Conservation (phyloP, 1,140 invertebrate species). For the Pantala flavescens region DNA sequence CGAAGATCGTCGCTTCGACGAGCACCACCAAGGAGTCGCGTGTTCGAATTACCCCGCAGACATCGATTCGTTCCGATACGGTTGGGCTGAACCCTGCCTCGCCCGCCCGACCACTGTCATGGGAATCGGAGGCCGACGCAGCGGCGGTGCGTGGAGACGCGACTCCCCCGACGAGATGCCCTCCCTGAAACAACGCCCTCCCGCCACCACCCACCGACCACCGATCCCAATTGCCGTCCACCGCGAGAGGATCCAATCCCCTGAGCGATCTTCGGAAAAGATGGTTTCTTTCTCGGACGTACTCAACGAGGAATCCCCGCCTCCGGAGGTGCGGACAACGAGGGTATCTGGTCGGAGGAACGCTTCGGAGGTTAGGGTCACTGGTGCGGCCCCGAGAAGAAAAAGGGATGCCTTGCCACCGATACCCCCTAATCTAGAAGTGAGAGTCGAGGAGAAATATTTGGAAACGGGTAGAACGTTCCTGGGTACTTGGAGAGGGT, state of each 20-base stretch:
- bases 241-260: background rate
- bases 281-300: background rate
- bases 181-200: background rate
- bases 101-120: background rate
- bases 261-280: background rate
- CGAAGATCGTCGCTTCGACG: background rate
- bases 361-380: no score
- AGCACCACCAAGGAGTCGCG: background rate
- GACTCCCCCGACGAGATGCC: background rate
- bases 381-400: no score
- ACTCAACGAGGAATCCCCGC: background rate
- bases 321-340: background rate
- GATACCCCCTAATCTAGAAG: no score
- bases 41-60: background rate
- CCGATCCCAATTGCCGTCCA: background rate
- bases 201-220: background rate
- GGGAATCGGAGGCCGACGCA: background rate
- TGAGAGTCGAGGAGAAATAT: background rate
- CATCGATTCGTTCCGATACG: slow-evolving; percentile 7
- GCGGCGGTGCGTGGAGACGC: background rate
- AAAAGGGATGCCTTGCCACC: no score
- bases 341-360: background rate
- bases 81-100: background rate
- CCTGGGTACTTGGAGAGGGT: background rate
- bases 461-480: background rate